phyloP scores from a whole-genome alignment of 37 sponge, comb jelly and placozoan species.

The Bolinopsis microptera region DNA sequence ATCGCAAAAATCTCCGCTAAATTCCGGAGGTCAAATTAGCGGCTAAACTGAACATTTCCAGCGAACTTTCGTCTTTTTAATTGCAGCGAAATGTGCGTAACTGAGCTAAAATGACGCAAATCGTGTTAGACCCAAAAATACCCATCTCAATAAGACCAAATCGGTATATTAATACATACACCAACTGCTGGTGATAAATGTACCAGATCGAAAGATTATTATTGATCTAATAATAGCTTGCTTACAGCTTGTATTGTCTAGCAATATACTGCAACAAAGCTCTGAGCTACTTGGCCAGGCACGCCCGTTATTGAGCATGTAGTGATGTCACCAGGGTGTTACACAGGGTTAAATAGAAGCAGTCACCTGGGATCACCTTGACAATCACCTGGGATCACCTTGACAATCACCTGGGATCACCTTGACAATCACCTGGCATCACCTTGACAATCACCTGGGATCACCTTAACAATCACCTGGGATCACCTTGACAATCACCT shows the following conservation, averaged over 20 bases:
- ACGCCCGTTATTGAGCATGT: too few species aligned
- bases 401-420: too few species aligned
- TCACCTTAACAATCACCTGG: too few species aligned
- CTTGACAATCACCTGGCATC: too few species aligned
- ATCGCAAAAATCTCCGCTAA: not conserved
- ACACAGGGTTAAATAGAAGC: too few species aligned
- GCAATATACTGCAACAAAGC: not conserved
- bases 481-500: too few species aligned
- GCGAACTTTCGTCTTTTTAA: not conserved
- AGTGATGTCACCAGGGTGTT: too few species aligned
- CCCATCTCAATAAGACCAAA: not conserved
- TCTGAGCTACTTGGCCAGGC: not conserved
- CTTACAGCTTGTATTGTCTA: not conserved
- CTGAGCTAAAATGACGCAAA: not conserved
- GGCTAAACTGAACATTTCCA: not conserved
- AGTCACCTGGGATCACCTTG: too few species aligned
- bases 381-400: too few species aligned
- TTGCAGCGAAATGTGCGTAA: not conserved
- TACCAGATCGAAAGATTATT: not conserved
- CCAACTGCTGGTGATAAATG: not conserved
- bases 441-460: too few species aligned
- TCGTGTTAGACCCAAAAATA: not conserved
- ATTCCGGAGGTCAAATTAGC: not conserved
- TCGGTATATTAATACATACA: not conserved
- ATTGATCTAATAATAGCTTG: not conserved